Base-by-base conservation (phyloP, 2,888 invertebrate species). In the Brenthis daphne region DNA sequence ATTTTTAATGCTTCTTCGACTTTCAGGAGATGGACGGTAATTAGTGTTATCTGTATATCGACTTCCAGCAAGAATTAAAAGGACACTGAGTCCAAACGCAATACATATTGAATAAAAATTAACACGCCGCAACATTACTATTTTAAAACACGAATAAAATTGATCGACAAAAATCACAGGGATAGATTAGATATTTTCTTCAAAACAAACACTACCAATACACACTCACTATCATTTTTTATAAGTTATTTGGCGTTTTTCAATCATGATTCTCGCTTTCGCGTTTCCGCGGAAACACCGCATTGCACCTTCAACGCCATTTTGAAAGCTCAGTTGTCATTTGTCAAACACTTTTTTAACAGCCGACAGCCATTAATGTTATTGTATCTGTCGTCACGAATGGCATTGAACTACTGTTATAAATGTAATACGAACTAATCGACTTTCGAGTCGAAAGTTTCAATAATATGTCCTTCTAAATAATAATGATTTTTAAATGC, bases 41-140 rank as follows among this genome's bases (percentile, higher is more conserved):
- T 85, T 88, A 76, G 86, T 85, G 87, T 92, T 91, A 87, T 93
- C 92, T 87, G 92, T 89, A 87, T 92, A 93, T 85, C 92, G 90
- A 88, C 89, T 92, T 87, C 91, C 90, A 88, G 92, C 93, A 84
- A 93, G 87, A 79, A 93, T 91, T 80, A 93, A 82, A 75, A 93
- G 87, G 78, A 92, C 88, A 85, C 91, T 93, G 82, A 93, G 87
- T 80, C 92, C 92, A 78, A 92, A 92, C 73, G 90, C 90, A 81
- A 92, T 86, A 88, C 92, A 92, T 89, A 92, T 87, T 80, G 92
- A 92, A 79, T 92, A 92, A 84, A 93, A 89, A 80, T 93, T 92
- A 73, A 92, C 83, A 84, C 89, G 84, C 78, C 92, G 91, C 86
- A 93, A 88, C 93, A 93, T 93, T 82, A 90, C 91, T 90, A 79